Percentiles rank a stretch among this genome's conserved stretches.
phyloP scores from a whole-genome alignment of 2,888 invertebrate species.

The Ectemnius lituratus region DNA sequence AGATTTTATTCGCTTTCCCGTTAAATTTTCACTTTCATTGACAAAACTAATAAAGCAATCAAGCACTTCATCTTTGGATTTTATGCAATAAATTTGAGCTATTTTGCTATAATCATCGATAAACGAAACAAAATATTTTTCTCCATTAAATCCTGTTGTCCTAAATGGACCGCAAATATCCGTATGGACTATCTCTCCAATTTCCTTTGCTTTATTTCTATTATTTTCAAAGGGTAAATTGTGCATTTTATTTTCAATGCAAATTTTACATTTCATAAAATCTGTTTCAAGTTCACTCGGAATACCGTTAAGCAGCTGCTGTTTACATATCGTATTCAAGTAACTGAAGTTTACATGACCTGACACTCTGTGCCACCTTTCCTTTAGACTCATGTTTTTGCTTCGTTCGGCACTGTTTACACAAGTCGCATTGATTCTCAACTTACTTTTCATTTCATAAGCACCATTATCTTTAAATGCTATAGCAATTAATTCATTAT shows the following conservation, averaged over 20 bases:
- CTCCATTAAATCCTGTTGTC: not conserved
- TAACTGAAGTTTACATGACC: constrained; percentile 37
- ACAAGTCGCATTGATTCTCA: constrained; percentile 13
- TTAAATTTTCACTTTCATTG: constrained; percentile 1
- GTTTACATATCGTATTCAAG: constrained; percentile 22
- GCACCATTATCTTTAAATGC: constrained; percentile 23
- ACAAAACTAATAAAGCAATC: not conserved
- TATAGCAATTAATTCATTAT: constrained; percentile 15
- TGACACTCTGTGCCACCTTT: constrained; percentile 35
- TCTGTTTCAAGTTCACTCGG: constrained; percentile 27
- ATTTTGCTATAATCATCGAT: not conserved
- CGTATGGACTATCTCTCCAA: not conserved
- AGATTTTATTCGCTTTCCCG: not conserved
- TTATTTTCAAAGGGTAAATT: not conserved
- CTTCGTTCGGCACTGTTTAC: constrained; percentile 20
- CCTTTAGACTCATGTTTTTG: constrained; percentile 31
- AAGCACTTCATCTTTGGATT: not conserved
- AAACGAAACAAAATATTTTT: not conserved
- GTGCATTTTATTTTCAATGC: constrained; percentile 16
- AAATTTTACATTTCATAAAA: constrained; percentile 38
- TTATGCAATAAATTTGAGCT: not conserved
- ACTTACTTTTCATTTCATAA: constrained; percentile 29
- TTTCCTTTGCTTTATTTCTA: not conserved
- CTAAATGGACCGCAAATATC: not conserved
- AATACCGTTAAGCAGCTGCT: constrained; percentile 27